phyloP scores from a whole-genome alignment of 2,113 vertebrate species.

The Aviceda subcristata region DNA sequence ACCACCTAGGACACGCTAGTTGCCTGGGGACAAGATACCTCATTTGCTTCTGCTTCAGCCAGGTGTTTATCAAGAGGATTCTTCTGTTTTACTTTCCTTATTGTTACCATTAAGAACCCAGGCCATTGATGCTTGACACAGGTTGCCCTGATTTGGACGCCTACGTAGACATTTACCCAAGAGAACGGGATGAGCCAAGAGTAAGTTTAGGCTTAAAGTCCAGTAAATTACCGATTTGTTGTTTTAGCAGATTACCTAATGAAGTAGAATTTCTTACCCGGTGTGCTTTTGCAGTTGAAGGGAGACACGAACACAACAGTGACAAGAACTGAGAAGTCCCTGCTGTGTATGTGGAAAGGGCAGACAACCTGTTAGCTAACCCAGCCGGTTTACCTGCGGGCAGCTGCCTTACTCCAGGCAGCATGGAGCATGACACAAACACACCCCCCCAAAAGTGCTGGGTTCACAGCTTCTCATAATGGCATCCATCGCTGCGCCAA shows the following conservation, averaged over 20 bases:
- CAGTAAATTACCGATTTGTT: background rate
- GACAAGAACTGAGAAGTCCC: background rate
- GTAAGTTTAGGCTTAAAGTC: background rate
- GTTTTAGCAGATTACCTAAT: background rate
- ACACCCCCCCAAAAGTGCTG: background rate
- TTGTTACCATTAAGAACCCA: background rate
- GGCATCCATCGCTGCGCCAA: background rate
- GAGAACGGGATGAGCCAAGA: fast-evolving
- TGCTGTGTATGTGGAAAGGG: background rate
- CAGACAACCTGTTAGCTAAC: background rate
- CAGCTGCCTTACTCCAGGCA: background rate
- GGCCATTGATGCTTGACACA: background rate
- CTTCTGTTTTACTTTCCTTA: background rate
- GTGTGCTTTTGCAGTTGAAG: background rate
- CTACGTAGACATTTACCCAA: fast-evolving
- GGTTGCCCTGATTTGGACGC: background rate
- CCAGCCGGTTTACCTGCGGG: fast-evolving
- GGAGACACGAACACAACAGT: background rate
- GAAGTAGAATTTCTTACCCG: background rate
- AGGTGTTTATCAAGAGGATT: background rate
- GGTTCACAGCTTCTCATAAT: background rate
- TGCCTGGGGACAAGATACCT: background rate
- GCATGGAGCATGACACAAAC: background rate
- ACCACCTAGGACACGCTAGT: background rate
- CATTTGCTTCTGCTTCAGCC: background rate